These are phyloP conservation scores for Stenodema calcarata DNA, from an alignment of 2,888 invertebrate genomes.

Conservation along the genomic window DNA sequence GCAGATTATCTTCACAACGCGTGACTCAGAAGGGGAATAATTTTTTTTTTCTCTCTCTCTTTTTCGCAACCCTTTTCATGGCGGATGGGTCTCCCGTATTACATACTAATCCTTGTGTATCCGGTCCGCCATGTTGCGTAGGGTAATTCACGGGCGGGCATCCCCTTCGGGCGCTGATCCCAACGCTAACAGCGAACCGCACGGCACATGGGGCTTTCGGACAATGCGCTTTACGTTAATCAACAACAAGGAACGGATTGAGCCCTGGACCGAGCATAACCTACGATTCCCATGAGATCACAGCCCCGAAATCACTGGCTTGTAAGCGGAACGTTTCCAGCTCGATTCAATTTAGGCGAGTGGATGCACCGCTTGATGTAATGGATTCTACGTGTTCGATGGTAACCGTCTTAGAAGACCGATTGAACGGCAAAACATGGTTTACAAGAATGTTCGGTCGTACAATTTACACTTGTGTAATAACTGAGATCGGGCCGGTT, in stretches of 20 bases:
- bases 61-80: slow-evolving; percentile 1
- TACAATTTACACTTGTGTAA: too few species aligned
- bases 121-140: neutral
- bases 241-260: neutral
- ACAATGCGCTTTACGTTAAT: slow-evolving; percentile 12
- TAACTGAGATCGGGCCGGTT: too few species aligned
- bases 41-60: too few species aligned
- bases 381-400: too few species aligned
- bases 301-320: neutral
- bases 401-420: too few species aligned
- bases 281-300: neutral
- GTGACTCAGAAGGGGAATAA: neutral
- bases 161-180: neutral
- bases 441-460: too few species aligned
- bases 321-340: neutral
- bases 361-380: too few species aligned
- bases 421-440: too few species aligned
- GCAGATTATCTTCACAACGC: slow-evolving; percentile 5
- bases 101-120: slow-evolving; percentile 15
- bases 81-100: neutral
- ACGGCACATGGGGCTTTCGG: neutral
- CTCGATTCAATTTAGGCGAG: neutral
- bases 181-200: neutral
- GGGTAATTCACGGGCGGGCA: neutral
- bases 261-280: neutral